Percentiles rank a stretch among this genome's conserved stretches.
Evolutionary conservation across 2,888 invertebrate genomes (phyloP).

Genomic region (Invenusta paracnida): DNA sequence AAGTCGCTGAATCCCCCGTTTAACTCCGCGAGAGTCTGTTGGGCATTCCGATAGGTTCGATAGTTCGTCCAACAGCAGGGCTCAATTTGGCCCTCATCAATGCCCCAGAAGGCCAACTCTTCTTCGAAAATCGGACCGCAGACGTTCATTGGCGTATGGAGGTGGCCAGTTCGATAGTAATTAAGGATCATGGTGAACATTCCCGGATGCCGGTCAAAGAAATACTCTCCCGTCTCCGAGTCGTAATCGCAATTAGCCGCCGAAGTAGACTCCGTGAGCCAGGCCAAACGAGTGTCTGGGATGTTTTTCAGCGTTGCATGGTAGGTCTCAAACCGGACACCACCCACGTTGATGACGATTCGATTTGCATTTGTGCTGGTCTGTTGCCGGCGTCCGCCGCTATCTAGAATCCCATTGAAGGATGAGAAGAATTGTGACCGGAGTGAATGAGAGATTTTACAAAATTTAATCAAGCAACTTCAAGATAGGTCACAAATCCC

Average conservation of each 20-base stretch:
- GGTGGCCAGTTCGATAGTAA: constrained; percentile 57
- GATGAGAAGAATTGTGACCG: too few relatives aligned
- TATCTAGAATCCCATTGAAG: too few relatives aligned
- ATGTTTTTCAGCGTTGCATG: constrained; percentile 55
- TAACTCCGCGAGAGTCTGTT: constrained; percentile 55
- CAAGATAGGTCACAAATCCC: too few relatives aligned
- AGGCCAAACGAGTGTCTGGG: constrained; percentile 56
- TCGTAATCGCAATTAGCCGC: constrained; percentile 56
- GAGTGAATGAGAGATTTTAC: too few relatives aligned
- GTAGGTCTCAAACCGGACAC: constrained; percentile 56
- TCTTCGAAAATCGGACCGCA: constrained; percentile 59
- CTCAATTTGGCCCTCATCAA: constrained; percentile 59
- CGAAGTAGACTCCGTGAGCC: constrained; percentile 54
- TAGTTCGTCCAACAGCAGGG: constrained; percentile 58
- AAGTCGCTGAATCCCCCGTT: constrained; percentile 50
- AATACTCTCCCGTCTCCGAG: constrained; percentile 54
- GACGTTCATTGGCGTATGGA: constrained; percentile 57
- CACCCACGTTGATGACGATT: constrained; percentile 57
- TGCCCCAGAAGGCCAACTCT: constrained; percentile 57
- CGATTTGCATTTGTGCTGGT: too few relatives aligned
- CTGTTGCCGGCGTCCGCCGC: too few relatives aligned
- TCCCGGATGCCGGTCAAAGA: too few relatives aligned
- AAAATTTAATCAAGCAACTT: too few relatives aligned
- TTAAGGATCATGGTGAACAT: constrained; percentile 58
- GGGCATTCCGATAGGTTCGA: constrained; percentile 56